Evolutionary conservation across 2,797 vertebrate species (phyloP).

Genomic region (Prunella strophiata): DNA sequence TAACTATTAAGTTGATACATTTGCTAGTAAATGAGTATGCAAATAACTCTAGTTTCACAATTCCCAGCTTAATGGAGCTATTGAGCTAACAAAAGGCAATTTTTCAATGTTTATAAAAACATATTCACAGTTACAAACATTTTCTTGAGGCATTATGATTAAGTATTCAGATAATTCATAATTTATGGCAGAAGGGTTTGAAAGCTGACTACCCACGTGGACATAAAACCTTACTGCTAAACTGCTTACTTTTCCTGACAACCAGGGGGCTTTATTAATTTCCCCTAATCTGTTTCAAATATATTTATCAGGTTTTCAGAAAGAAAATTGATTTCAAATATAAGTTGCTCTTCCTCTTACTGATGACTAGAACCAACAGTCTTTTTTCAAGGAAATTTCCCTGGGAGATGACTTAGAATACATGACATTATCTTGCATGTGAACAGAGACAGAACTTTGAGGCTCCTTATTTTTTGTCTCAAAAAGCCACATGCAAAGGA

Average conservation of each 20-base stretch:
- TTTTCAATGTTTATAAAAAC: conserved; percentile 41
- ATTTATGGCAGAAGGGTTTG: not conserved
- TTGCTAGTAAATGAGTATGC: conserved; percentile 57
- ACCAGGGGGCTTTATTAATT: not conserved
- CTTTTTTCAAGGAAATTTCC: not conserved
- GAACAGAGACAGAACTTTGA: not conserved
- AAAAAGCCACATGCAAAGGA: not conserved
- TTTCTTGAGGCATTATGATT: conserved; percentile 11
- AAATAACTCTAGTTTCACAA: not conserved
- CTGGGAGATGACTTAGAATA: not conserved
- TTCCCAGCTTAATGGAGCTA: not conserved
- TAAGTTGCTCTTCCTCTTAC: not conserved
- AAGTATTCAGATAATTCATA: not conserved
- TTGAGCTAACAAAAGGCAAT: conserved; percentile 32
- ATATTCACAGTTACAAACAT: not conserved
- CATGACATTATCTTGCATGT: not conserved
- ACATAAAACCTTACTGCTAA: not conserved
- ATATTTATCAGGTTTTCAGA: not conserved
- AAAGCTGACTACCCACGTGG: not conserved
- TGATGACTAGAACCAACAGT: not conserved
- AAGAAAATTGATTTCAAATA: not conserved
- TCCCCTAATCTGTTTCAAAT: not conserved
- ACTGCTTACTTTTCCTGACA: not conserved
- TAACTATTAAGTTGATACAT: conserved; percentile 51
- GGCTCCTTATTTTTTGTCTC: not conserved